Percentiles rank a stretch among this genome's conserved stretches.
These are phyloP conservation scores for Trachurus trachurus DNA, from an alignment of 2,797 vertebrate genomes.

Conservation along the genomic window DNA sequence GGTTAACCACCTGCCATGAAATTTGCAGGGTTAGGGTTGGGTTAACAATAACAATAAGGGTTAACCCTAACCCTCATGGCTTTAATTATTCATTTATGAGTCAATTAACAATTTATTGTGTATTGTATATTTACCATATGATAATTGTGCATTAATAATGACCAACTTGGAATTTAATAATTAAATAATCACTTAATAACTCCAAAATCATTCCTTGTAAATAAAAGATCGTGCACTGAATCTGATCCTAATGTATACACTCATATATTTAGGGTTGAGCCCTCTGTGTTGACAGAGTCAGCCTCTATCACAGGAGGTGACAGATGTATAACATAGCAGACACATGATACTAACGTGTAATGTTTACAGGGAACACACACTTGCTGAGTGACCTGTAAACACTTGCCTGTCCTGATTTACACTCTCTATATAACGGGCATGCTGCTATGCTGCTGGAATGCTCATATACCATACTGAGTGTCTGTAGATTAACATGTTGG, in stretches of 20 bases:
- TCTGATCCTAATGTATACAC: neutral
- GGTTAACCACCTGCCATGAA: neutral
- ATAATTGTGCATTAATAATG: neutral
- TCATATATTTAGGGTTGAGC: neutral
- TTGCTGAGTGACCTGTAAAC: constrained; percentile 43
- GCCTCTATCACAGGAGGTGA: constrained; percentile 7
- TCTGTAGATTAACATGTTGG: constrained; percentile 21
- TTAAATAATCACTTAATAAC: neutral
- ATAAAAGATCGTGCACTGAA: neutral
- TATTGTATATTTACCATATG: neutral
- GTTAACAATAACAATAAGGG: no score
- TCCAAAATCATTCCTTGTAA: neutral
- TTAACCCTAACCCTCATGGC: no score
- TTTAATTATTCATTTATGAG: neutral
- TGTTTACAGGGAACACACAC: constrained; percentile 24
- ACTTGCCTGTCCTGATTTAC: constrained; percentile 26
- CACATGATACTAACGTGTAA: constrained; percentile 18
- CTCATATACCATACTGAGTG: constrained; percentile 9
- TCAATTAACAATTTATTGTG: neutral
- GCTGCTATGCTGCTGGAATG: constrained; percentile 42
- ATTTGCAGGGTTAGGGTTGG: no score
- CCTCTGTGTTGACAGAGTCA: constrained; percentile 4
- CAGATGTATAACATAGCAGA: constrained; percentile 21
- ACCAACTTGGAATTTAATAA: neutral
- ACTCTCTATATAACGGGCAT: constrained; percentile 15